These are phyloP conservation scores for Sebastiscus tertius DNA, from an alignment of 2,797 vertebrate species.

Conservation along the genomic window DNA sequence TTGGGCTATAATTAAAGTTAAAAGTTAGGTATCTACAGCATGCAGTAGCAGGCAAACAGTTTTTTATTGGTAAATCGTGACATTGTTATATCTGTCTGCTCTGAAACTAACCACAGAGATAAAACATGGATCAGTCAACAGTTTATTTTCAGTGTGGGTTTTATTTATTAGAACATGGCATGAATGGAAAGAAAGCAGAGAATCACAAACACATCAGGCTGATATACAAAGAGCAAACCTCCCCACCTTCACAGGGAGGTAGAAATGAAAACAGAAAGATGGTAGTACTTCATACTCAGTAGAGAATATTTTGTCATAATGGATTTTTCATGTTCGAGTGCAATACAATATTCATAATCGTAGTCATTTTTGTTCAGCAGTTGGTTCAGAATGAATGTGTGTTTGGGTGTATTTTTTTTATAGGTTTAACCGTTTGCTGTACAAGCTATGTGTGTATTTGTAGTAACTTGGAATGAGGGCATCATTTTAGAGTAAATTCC, in stretches of 20 bases:
- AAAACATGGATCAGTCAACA: not conserved
- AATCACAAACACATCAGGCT: constrained; percentile 68
- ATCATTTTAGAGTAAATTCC: not conserved
- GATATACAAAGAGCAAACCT: constrained; percentile 55
- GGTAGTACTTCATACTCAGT: constrained; percentile 46
- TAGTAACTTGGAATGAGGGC: constrained; percentile 33
- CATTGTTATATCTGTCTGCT: not conserved
- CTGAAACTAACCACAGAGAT: not conserved
- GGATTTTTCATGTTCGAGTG: constrained; percentile 73
- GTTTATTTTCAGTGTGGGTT: constrained; percentile 61
- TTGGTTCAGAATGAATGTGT: constrained; percentile 12
- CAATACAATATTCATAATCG: constrained; percentile 66
- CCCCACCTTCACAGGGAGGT: constrained; percentile 19
- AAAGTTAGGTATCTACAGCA: not conserved
- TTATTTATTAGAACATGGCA: constrained; percentile 79
- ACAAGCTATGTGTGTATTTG: constrained; percentile 7
- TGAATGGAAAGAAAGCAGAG: constrained; percentile 73
- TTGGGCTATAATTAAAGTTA: not conserved
- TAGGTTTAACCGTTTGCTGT: not conserved
- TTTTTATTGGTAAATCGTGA: not conserved
- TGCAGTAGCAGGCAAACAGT: not conserved
- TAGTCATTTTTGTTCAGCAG: constrained; percentile 18
- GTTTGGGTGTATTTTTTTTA: not conserved
- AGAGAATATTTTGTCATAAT: constrained; percentile 52
- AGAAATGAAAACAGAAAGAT: constrained; percentile 49